Evolutionary conservation across 2,113 vertebrate genomes (phyloP), one percentile per base, ranked within the genome.

Genomic region (Aldabrachelys gigantea): DNA sequence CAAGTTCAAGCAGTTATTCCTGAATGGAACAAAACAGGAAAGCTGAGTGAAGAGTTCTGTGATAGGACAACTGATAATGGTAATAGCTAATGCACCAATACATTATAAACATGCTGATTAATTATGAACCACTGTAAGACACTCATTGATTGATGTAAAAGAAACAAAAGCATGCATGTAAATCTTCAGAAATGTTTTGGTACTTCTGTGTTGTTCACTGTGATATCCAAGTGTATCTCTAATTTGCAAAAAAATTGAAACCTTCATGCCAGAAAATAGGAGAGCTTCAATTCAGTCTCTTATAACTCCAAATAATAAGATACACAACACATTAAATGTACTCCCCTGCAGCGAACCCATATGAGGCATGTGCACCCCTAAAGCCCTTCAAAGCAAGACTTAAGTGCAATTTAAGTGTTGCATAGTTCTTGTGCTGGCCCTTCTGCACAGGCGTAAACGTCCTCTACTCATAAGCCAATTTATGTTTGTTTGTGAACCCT

Each of bases 21-120:
- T 0, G 93, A 96, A 19, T 84, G 38, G 82, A 96, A 98, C 93
- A 98, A 96, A 95, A 81, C 49, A 0, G 98, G 98, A 44, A 1
- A 95, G 13, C 98, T 97, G 97, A 98, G 98, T 14, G 1, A 88
- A 82, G 96, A 94, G 21, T 50, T 95, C 49, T 98, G 98, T 56
- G 85, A 95, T 81, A 57, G 41, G n/a, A 98, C 98, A 8, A 82
- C 88, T 2, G 16, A 94, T 10, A 95, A 95, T 0, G 97, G 98
- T 98, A 97, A 98, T 49, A 2, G 31, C 44, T 47, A 54, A 10
- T 65, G 72, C 47, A n/a, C 41, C 65, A 57, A 16, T 7, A 4
- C 1, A 65, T 44, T 59, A 50, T 16, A 31, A 0, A 0, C 0
- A 0, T 11, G 25, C 5, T 11, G 17, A 41, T 79, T 6, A n/a